Base-by-base conservation (phyloP, 2,797 vertebrate species). In the Allobates femoralis region DNA sequence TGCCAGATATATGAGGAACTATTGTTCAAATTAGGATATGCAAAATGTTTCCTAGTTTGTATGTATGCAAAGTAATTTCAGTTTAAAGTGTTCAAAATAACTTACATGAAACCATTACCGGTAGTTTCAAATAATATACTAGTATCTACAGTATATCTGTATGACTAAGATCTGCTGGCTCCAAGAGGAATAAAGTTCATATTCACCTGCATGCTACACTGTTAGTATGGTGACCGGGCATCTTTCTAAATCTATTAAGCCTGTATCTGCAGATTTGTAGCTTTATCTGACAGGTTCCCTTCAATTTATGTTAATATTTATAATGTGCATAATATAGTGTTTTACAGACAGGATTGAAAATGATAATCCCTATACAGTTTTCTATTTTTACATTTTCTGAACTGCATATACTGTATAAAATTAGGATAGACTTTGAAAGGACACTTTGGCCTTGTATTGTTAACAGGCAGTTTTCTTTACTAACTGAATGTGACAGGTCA, bases 21-120 rank as follows among this genome's bases (percentile, higher is more conserved):
- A 76, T 76, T 76, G 74, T 18, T 30, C 50, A 76, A 76, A 76
- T 28, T 6, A 51, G 51, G 30, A 12, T 16, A 76, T 76, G 75
- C 34, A 34, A 34, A 78, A 78, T 56, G 28, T 32, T 58, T 10
- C 3, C 4, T 34, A 56, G 11, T 37, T 3, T 37, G 10, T 2
- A 77, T 56, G 23, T 56, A 34, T 77, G 26, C 46, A 53, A 76
- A 76, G 53, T 11, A 12, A 46, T 10, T 6, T 76, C 2, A 74
- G 6, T n/a, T 23, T 18, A 26, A 76, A 53, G 11, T 77, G 50
- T 53, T 77, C 14, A 41, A 41, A n/a, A n/a, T n/a, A n/a, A n/a
- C n/a, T n/a, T n/a, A n/a, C n/a, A n/a, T n/a, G n/a, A n/a, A n/a
- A n/a, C n/a, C n/a, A n/a, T n/a, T n/a, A n/a, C n/a, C n/a, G n/a